Evolutionary conservation across 2,888 invertebrate genomes (phyloP).

Genomic region (Nematopogon swammerdamellus): DNA sequence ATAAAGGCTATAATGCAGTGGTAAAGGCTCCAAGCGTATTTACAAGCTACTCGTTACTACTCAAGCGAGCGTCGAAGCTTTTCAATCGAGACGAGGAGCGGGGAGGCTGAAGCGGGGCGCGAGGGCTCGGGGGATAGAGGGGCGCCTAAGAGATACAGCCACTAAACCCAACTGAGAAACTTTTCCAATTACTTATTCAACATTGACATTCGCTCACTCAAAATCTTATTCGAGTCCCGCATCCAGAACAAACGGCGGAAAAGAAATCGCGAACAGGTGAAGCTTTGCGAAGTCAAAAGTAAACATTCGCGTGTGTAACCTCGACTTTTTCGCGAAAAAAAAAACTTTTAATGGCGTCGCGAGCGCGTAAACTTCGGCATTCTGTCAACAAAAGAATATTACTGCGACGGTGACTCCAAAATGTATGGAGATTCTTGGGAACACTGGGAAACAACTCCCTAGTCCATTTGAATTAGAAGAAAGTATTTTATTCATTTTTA

Average conservation of each 20-base stretch:
- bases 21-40: too few relatives aligned
- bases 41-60: too few relatives aligned
- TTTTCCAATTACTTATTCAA: slow-evolving; percentile 50
- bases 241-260: slow-evolving; percentile 44
- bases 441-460: slow-evolving; percentile 56
- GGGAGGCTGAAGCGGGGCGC: too few relatives aligned
- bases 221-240: slow-evolving; percentile 8
- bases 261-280: slow-evolving; percentile 56
- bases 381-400: slow-evolving; percentile 59
- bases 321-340: slow-evolving; percentile 53
- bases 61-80: too few relatives aligned
- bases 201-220: slow-evolving; percentile 22
- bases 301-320: slow-evolving; percentile 58
- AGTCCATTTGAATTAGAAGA: too few relatives aligned
- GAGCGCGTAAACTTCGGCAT: slow-evolving; percentile 41
- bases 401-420: slow-evolving; percentile 57
- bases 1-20: too few relatives aligned
- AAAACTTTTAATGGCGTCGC: slow-evolving; percentile 56
- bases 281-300: slow-evolving; percentile 48
- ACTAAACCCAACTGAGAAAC: slow-evolving; percentile 19
- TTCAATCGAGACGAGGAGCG: too few relatives aligned
- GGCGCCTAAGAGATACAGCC: neutral
- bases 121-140: too few relatives aligned
- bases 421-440: slow-evolving; percentile 58
- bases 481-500: too few relatives aligned